These are phyloP conservation scores for Macrocentrus cingulum DNA, from an alignment of 1,140 invertebrate genomes.

Conservation along the genomic window DNA sequence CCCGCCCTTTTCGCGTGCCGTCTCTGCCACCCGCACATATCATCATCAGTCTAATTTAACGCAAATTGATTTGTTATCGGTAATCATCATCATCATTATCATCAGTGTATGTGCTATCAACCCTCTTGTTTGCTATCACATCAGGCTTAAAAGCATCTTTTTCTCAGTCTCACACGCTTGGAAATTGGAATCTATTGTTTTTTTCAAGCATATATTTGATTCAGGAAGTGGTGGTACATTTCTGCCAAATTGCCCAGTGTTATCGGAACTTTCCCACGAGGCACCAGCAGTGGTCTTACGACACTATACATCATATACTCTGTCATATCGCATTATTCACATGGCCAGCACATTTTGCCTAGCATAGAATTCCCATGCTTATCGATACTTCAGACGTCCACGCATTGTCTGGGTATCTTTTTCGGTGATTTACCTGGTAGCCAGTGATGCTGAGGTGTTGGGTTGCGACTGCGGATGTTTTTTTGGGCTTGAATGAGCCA, in stretches of 20 bases:
- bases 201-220: background rate
- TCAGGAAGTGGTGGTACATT: constrained; percentile 1
- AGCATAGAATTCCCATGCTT: background rate
- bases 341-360: background rate
- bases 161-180: too few species aligned
- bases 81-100: background rate
- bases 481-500: too few species aligned
- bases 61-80: background rate
- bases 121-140: background rate
- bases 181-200: too few species aligned
- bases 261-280: constrained; percentile 28
- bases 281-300: constrained; percentile 4
- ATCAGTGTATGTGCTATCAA: background rate
- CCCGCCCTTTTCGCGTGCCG: background rate
- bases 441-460: too few species aligned
- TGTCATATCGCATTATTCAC: constrained; percentile 17
- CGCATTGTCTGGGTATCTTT: too few species aligned
- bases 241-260: constrained; percentile 12
- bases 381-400: too few species aligned
- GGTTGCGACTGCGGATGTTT: too few species aligned
- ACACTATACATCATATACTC: background rate
- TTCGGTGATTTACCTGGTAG: too few species aligned
- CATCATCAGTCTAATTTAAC: background rate
- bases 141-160: too few species aligned
- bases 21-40: background rate